A percentile compares a stretch with the other conserved stretches of the same genome.
These are phyloP conservation scores for Oligia latruncula DNA, from an alignment of 2,888 invertebrate species.

Conservation along the genomic window DNA sequence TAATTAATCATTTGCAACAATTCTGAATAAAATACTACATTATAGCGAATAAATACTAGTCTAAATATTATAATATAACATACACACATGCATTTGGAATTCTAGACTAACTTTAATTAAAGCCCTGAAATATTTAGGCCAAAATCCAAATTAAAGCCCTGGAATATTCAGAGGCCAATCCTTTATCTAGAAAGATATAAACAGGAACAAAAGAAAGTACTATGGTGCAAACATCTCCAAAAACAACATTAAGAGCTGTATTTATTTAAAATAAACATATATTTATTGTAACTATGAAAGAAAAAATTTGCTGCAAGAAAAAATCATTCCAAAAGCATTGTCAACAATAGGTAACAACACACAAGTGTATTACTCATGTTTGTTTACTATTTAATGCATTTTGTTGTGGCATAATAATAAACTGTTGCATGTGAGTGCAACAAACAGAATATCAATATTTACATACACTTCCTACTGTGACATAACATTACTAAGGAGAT, in stretches of 20 bases:
- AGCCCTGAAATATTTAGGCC: neutral
- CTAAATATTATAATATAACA: constrained; percentile 27
- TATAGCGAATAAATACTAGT: constrained; percentile 6
- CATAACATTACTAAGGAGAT: constrained; percentile 68
- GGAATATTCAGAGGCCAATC: neutral
- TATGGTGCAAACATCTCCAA: neutral
- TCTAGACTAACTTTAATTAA: neutral
- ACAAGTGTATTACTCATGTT: constrained; percentile 78
- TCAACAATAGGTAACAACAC: constrained; percentile 65
- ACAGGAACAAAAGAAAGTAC: neutral
- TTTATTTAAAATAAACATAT: constrained; percentile 1
- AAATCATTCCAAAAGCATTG: constrained; percentile 64
- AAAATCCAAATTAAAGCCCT: neutral
- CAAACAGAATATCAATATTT: constrained; percentile 79
- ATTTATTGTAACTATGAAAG: constrained; percentile 4
- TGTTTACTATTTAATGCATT: constrained; percentile 86
- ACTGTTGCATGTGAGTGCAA: constrained; percentile 77
- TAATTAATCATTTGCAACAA: constrained; percentile 66
- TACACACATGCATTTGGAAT: neutral
- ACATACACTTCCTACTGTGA: constrained; percentile 75
- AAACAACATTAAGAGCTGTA: neutral
- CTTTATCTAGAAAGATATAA: neutral
- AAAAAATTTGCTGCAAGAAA: constrained; percentile 38
- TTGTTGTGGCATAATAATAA: constrained; percentile 83
- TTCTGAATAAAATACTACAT: constrained; percentile 43